These are phyloP conservation scores for Stomorhina lunata DNA, from an alignment of 2,888 invertebrate genomes.

Conservation along the genomic window DNA sequence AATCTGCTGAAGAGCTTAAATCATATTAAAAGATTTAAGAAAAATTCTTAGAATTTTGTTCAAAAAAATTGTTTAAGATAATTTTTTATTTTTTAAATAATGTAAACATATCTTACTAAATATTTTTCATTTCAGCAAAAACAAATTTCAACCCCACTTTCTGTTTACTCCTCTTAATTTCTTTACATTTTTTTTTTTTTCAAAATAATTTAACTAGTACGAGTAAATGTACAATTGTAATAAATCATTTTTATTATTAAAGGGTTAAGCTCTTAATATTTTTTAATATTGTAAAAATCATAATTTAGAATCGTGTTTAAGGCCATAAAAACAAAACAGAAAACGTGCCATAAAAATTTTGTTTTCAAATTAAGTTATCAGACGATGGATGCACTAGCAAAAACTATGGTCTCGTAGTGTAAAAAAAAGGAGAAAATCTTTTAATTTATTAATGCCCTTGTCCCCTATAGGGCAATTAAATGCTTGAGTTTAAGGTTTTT, in stretches of 20 bases:
- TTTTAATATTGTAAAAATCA: slow-evolving; percentile 30
- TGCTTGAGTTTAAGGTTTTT: slow-evolving; percentile 31
- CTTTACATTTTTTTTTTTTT: neutral
- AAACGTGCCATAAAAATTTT: slow-evolving; percentile 45
- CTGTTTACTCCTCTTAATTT: too few relatives aligned
- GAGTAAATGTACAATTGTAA: slow-evolving; percentile 69
- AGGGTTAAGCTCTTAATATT: slow-evolving; percentile 56
- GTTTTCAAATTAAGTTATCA: slow-evolving; percentile 36
- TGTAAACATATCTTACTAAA: slow-evolving; percentile 18
- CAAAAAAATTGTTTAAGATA: slow-evolving; percentile 6
- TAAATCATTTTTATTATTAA: slow-evolving; percentile 76
- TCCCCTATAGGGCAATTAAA: slow-evolving; percentile 62
- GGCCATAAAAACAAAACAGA: slow-evolving; percentile 29
- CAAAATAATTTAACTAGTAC: slow-evolving; percentile 73
- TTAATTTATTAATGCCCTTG: slow-evolving; percentile 56
- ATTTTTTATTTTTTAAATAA: neutral
- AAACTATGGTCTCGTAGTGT: neutral
- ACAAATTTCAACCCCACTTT: slow-evolving; percentile 18
- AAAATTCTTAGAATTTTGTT: slow-evolving; percentile 53
- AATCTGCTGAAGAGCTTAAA: slow-evolving; percentile 49
- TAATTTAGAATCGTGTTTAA: slow-evolving; percentile 47
- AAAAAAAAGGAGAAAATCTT: slow-evolving; percentile 46
- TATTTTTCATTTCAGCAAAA: slow-evolving; percentile 7
- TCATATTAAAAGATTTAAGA: slow-evolving; percentile 52
- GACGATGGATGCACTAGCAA: too few relatives aligned